Percentiles rank a stretch among this genome's conserved stretches.
phyloP scores from a whole-genome alignment of 2,113 vertebrate species.

The Platysternon megacephalum region DNA sequence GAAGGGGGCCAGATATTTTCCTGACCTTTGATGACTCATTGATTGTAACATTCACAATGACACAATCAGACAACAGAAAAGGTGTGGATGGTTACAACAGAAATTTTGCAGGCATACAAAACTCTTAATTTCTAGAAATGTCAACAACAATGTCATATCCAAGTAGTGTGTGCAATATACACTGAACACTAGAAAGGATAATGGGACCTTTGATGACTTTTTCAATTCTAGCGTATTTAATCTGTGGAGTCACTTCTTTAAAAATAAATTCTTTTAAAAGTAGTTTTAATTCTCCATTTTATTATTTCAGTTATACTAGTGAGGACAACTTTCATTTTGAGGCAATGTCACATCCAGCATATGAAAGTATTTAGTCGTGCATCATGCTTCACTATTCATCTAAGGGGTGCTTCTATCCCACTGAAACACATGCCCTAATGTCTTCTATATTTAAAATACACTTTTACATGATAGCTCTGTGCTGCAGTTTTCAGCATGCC shows the following conservation, averaged over 20 bases:
- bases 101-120: not conserved
- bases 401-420: slow-evolving; percentile 47
- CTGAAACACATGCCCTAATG: slow-evolving; percentile 9
- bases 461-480: slow-evolving; percentile 41
- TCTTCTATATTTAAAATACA: slow-evolving; percentile 43
- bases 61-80: not conserved
- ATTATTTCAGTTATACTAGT: slow-evolving; percentile 7
- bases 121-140: not conserved
- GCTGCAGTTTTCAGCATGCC: slow-evolving; percentile 66
- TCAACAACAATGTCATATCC: not conserved
- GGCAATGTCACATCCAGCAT: not conserved
- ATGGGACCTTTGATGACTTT: not conserved
- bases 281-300: not conserved
- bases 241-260: slow-evolving; percentile 1
- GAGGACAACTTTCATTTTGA: slow-evolving; percentile 13
- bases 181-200: not conserved
- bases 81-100: not conserved
- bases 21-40: not conserved
- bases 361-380: slow-evolving; percentile 3
- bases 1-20: not conserved
- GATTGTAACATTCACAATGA: not conserved
- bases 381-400: slow-evolving; percentile 41
- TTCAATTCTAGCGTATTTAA: not conserved
- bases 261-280: not conserved
- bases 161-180: not conserved